These are phyloP conservation scores for Drosophila repletoides DNA, from an alignment of 1,140 invertebrate genomes.

Conservation along the genomic window DNA sequence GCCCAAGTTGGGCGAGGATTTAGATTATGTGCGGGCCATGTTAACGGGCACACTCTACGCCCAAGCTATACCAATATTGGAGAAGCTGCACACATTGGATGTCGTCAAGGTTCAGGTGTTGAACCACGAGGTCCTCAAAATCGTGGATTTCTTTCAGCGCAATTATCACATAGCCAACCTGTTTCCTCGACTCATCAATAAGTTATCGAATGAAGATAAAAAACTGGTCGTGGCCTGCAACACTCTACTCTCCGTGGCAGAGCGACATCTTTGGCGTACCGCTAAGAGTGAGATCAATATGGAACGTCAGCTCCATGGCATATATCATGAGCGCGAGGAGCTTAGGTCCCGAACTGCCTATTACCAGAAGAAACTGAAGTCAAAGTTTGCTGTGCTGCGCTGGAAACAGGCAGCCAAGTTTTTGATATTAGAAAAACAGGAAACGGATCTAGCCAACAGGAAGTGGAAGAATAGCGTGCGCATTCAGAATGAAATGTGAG, in stretches of 20 bases:
- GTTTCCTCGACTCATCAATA: slow-evolving; percentile 36
- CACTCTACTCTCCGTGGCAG: slow-evolving; percentile 37
- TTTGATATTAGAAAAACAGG: slow-evolving; percentile 40
- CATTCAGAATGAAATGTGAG: slow-evolving; percentile 67
- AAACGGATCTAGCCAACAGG: slow-evolving; percentile 52
- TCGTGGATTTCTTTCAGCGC: slow-evolving; percentile 49
- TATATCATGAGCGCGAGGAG: slow-evolving; percentile 47
- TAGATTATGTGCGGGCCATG: neutral
- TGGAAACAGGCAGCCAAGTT: slow-evolving; percentile 52
- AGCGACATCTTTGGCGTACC: slow-evolving; percentile 42
- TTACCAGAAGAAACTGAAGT: slow-evolving; percentile 15
- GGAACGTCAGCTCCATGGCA: slow-evolving; percentile 48
- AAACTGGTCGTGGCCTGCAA: slow-evolving; percentile 46
- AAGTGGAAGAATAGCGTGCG: slow-evolving; percentile 65
- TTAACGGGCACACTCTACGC: slow-evolving; percentile 29
- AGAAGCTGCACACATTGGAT: slow-evolving; percentile 6
- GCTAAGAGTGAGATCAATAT: slow-evolving; percentile 50
- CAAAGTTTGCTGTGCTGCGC: slow-evolving; percentile 12
- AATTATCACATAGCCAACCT: slow-evolving; percentile 30
- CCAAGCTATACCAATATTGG: slow-evolving; percentile 24
- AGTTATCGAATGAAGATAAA: slow-evolving; percentile 16
- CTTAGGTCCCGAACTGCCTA: slow-evolving; percentile 2
- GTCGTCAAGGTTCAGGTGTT: neutral
- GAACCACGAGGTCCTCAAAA: slow-evolving; percentile 31
- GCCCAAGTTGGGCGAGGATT: slow-evolving; percentile 37